phyloP scores from a whole-genome alignment of 2,797 vertebrate genomes.

The Ispidina picta region DNA sequence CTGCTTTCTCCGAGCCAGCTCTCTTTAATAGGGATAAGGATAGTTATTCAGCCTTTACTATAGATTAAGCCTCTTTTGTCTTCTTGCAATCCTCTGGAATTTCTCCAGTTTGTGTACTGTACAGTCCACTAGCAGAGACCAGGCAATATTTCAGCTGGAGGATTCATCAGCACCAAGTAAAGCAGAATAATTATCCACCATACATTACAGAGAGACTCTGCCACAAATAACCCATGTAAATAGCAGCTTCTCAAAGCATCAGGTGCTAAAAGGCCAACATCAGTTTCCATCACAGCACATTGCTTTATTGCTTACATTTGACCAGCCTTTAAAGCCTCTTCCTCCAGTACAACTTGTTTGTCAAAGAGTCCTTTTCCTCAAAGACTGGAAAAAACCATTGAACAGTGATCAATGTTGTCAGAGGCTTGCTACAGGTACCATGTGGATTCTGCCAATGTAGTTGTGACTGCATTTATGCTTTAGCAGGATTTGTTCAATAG shows the following conservation, averaged over 20 bases:
- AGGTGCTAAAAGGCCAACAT: not conserved
- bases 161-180: not conserved
- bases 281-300: not conserved
- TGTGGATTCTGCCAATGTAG: not conserved
- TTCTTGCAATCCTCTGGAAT: not conserved
- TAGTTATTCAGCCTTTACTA: not conserved
- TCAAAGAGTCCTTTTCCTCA: not conserved
- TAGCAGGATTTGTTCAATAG: not conserved
- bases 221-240: not conserved
- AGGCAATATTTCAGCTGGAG: conserved; percentile 13
- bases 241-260: not conserved
- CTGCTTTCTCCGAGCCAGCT: not conserved
- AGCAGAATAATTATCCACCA: not conserved
- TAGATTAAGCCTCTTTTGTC: not conserved
- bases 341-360: not conserved
- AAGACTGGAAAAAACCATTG: not conserved
- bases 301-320: not conserved
- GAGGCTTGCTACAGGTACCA: not conserved
- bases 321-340: not conserved
- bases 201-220: not conserved
- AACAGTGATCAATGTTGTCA: not conserved
- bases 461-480: not conserved
- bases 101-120: not conserved
- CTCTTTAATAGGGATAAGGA: not conserved
- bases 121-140: not conserved